Evolutionary conservation across 2,797 vertebrate species (phyloP).

Genomic region (Tiaroga cobitis): DNA sequence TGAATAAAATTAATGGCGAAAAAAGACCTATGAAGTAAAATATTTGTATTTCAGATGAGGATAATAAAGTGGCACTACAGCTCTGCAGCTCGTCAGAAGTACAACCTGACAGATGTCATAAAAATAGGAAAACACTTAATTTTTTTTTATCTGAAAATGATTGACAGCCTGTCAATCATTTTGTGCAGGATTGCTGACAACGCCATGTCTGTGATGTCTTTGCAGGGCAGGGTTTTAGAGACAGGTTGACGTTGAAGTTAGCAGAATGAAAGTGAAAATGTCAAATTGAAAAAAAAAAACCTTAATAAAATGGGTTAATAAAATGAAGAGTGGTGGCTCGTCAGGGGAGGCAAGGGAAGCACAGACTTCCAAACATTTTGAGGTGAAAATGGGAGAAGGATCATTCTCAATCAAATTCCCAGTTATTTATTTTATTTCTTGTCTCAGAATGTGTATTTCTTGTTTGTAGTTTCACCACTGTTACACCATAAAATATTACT

Average conservation of each 20-base stretch:
- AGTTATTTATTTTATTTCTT: no score
- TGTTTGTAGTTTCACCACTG: no score
- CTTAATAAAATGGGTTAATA: background rate
- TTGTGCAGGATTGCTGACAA: background rate
- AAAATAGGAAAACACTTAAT: slow-evolving; percentile 3
- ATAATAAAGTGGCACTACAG: background rate
- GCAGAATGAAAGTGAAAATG: background rate
- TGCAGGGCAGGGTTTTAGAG: background rate
- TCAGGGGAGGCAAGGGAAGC: no score
- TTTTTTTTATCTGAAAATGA: background rate
- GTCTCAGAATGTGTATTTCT: no score
- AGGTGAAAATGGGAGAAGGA: no score
- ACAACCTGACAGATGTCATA: background rate
- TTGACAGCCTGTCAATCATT: slow-evolving; percentile 18
- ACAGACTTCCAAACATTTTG: no score
- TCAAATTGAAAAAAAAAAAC: background rate
- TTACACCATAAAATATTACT: no score
- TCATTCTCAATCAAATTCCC: no score
- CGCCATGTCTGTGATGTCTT: background rate
- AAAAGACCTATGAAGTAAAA: background rate
- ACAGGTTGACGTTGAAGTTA: background rate
- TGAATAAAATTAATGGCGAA: background rate
- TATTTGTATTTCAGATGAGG: background rate
- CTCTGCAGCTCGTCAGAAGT: background rate
- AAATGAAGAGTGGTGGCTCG: background rate